These are phyloP conservation scores for Cistogaster globosa DNA, from an alignment of 2,888 invertebrate genomes.

Conservation along the genomic window DNA sequence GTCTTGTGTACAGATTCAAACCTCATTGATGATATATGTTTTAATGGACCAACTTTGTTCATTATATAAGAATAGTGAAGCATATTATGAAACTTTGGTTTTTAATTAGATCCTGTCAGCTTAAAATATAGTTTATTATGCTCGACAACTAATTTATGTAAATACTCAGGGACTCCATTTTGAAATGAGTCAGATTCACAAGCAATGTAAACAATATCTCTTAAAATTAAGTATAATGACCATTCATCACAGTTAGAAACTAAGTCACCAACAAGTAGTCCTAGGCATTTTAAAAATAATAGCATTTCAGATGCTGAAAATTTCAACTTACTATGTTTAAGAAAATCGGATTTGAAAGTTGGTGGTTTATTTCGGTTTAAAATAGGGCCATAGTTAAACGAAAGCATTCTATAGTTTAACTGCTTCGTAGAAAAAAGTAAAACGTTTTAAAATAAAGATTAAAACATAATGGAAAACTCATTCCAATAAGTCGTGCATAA, in stretches of 20 bases:
- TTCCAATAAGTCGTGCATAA: slow-evolving; percentile 55
- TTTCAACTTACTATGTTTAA: slow-evolving; percentile 32
- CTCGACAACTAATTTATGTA: slow-evolving; percentile 29
- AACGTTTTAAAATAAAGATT: slow-evolving; percentile 47
- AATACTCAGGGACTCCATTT: neutral
- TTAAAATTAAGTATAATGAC: slow-evolving; percentile 36
- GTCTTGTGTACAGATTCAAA: slow-evolving; percentile 49
- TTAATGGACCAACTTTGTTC: too few relatives aligned
- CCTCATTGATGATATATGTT: too few relatives aligned
- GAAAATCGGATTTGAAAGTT: slow-evolving; percentile 1
- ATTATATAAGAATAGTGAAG: slow-evolving; percentile 51
- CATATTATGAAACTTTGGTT: too few relatives aligned
- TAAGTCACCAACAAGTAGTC: slow-evolving; percentile 43
- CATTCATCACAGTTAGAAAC: slow-evolving; percentile 43
- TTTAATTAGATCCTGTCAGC: slow-evolving; percentile 33
- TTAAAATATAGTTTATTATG: slow-evolving; percentile 52
- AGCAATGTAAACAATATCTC: slow-evolving; percentile 32
- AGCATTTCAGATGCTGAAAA: slow-evolving; percentile 50
- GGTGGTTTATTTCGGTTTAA: slow-evolving; percentile 41
- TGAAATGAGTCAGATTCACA: slow-evolving; percentile 35
- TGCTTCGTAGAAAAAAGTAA: slow-evolving; percentile 48
- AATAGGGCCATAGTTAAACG: slow-evolving; percentile 50
- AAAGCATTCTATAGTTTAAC: slow-evolving; percentile 51
- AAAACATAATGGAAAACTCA: slow-evolving; percentile 49
- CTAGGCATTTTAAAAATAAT: slow-evolving; percentile 39